phyloP scores from a whole-genome alignment of 2,113 vertebrate species.

The Azemiops feae region DNA sequence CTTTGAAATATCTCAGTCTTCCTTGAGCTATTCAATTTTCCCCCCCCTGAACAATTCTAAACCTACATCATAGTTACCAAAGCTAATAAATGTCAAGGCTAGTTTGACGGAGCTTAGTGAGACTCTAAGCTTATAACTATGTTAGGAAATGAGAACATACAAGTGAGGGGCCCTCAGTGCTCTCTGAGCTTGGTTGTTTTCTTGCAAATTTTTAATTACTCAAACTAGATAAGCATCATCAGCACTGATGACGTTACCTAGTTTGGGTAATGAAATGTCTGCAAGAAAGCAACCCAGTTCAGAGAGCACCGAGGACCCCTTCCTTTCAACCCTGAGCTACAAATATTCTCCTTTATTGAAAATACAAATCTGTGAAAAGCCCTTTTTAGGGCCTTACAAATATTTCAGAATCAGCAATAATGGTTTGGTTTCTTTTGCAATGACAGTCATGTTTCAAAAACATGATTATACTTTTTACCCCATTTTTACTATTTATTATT shows the following conservation, averaged over 20 bases:
- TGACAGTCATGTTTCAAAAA: background rate
- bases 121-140: background rate
- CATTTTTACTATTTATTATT: conserved; percentile 1
- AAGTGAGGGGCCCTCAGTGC: background rate
- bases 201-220: background rate
- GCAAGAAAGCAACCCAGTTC: background rate
- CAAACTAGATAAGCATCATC: background rate
- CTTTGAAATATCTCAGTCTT: background rate
- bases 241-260: background rate
- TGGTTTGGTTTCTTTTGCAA: background rate
- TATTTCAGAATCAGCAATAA: background rate
- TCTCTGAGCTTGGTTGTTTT: background rate
- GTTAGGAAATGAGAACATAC: background rate
- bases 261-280: background rate
- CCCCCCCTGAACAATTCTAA: background rate
- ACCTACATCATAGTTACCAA: background rate
- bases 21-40: background rate
- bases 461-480: background rate
- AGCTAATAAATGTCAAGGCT: background rate
- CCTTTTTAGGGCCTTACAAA: background rate
- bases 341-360: background rate
- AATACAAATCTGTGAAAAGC: background rate
- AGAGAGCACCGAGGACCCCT: background rate
- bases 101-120: background rate
- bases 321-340: background rate